phyloP scores from a whole-genome alignment of 2,888 invertebrate genomes.

The Andrena bucephala region DNA sequence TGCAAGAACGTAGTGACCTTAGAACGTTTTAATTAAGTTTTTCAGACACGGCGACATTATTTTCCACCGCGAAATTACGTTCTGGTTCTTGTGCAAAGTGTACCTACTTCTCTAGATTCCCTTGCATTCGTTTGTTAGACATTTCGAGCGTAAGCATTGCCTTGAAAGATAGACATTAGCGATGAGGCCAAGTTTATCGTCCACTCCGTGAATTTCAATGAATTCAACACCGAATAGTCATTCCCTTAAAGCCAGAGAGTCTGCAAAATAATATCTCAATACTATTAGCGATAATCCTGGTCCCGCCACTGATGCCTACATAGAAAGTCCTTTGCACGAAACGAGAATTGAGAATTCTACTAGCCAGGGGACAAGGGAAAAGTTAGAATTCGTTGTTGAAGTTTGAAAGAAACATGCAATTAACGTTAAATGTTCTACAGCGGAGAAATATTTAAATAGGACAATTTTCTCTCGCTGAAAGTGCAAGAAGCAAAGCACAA shows the following conservation, averaged over 20 bases:
- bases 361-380: too few relatives aligned
- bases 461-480: background rate
- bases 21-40: conserved; percentile 49
- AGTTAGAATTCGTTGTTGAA: background rate
- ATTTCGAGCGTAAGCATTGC: conserved; percentile 9
- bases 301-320: too few relatives aligned
- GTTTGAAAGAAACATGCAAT: background rate
- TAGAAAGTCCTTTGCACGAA: too few relatives aligned
- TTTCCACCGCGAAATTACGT: conserved; percentile 14
- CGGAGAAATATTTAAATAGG: background rate
- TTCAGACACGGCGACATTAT: conserved; percentile 6
- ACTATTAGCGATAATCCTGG: too few relatives aligned
- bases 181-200: background rate
- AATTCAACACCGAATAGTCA: too few relatives aligned
- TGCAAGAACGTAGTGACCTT: conserved; percentile 32
- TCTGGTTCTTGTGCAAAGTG: background rate
- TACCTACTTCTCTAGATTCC: background rate
- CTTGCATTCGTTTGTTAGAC: conserved; percentile 3
- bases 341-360: too few relatives aligned
- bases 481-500: background rate
- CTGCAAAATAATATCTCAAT: too few relatives aligned
- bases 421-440: background rate
- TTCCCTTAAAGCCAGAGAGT: too few relatives aligned
- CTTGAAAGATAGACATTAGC: background rate
- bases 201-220: background rate